Conservation (phyloP, 2,797 vertebrate genomes). For the Luscinia luscinia region DNA sequence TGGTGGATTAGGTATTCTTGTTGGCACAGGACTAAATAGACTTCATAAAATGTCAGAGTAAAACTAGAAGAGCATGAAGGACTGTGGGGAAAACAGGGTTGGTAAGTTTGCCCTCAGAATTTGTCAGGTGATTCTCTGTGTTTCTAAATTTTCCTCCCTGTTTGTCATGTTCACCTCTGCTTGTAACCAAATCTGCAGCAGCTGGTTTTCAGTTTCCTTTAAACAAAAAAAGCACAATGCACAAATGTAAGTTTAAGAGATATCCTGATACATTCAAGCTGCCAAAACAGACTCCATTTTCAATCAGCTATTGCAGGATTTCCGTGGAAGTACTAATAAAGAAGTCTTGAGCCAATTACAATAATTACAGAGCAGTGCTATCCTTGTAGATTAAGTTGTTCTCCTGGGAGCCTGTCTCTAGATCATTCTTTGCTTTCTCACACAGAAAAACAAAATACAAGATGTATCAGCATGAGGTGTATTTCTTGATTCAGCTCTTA, state of each 20-base stretch:
- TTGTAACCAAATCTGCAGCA: background rate
- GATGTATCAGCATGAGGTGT: background rate
- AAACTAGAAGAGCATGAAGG: fast-evolving
- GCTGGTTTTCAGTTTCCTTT: background rate
- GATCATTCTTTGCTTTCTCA: background rate
- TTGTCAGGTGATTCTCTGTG: background rate
- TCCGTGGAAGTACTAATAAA: slow-evolving; percentile 30
- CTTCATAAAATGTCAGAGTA: background rate
- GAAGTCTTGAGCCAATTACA: background rate
- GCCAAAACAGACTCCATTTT: background rate
- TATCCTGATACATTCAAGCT: background rate
- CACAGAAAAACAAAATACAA: background rate
- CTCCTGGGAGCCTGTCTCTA: background rate
- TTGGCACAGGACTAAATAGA: background rate
- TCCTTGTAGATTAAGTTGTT: background rate
- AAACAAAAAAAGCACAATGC: background rate
- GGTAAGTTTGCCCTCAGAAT: background rate
- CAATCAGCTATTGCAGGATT: background rate
- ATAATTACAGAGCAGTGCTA: background rate
- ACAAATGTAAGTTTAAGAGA: background rate
- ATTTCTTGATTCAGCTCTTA: background rate
- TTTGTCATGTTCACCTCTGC: background rate
- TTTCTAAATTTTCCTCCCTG: background rate
- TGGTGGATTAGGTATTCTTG: background rate
- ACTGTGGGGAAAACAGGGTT: background rate